Conservation (phyloP, 2,888 invertebrate genomes). For the Dasypogon diadema region DNA sequence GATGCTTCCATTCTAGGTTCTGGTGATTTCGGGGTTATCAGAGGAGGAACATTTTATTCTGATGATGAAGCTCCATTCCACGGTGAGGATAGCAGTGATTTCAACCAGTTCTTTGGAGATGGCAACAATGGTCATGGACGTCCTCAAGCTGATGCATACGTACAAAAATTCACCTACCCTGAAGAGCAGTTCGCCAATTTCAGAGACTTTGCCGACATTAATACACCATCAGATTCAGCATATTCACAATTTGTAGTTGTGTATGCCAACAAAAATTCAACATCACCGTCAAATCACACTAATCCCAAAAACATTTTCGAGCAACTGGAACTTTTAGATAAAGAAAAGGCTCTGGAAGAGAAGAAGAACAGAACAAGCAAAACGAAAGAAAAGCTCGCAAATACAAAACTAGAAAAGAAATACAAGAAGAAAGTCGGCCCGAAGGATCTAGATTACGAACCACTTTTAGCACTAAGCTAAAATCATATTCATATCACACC, state of each 20-base stretch:
- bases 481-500: not conserved
- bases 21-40: conserved; percentile 88
- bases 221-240: conserved; percentile 83
- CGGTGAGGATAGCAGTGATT: conserved; percentile 70
- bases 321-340: conserved; percentile 80
- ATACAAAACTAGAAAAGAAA: conserved; percentile 70
- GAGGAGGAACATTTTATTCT: conserved; percentile 87
- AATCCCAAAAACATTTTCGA: conserved; percentile 87
- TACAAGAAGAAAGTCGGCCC: conserved; percentile 68
- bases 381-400: conserved; percentile 75
- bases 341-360: conserved; percentile 69
- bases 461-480: conserved; percentile 68
- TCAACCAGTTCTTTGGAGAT: conserved; percentile 70
- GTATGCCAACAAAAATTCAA: conserved; percentile 84
- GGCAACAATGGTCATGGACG: conserved; percentile 78
- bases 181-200: conserved; percentile 91
- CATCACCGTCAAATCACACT: conserved; percentile 64
- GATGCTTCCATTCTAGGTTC: conserved; percentile 80
- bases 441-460: conserved; percentile 66
- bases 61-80: conserved; percentile 76
- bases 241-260: conserved; percentile 88
- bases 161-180: conserved; percentile 76
- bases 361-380: conserved; percentile 69
- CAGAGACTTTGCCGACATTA: conserved; percentile 91
- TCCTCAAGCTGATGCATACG: conserved; percentile 76